These are phyloP conservation scores for Drosophila atripex DNA, from an alignment of 2,888 invertebrate species.

Conservation along the genomic window DNA sequence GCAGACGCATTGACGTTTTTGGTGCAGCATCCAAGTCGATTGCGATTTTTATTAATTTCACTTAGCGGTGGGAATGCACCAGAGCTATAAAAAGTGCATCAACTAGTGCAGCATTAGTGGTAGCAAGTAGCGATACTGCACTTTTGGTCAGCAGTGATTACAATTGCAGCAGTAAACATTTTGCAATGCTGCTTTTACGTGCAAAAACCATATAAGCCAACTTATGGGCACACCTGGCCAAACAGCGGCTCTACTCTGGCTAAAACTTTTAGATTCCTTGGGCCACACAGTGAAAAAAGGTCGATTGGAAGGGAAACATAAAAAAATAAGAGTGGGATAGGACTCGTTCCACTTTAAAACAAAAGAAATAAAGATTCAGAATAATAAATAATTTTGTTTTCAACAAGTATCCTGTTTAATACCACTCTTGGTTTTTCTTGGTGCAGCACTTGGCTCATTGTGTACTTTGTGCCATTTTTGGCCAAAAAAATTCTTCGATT, in stretches of 20 bases:
- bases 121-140: conserved; percentile 16
- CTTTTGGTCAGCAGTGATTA: conserved; percentile 62
- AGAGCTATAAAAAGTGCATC: conserved; percentile 48
- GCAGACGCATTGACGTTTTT: conserved; percentile 78
- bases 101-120: conserved; percentile 7
- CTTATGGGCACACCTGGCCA: conserved; percentile 67
- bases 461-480: conserved; percentile 71
- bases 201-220: conserved; percentile 63
- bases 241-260: conserved; percentile 15
- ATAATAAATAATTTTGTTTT: too few relatives aligned
- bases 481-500: conserved; percentile 18
- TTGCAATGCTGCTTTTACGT: conserved; percentile 68
- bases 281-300: not conserved
- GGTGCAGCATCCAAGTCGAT: conserved; percentile 65
- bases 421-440: not conserved
- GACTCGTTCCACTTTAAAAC: too few relatives aligned
- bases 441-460: conserved; percentile 21
- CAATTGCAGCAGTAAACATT: conserved; percentile 65
- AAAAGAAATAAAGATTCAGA: too few relatives aligned
- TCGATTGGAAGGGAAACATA: not conserved
- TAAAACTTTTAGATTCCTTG: conserved; percentile 15
- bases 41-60: conserved; percentile 78
- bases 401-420: not conserved
- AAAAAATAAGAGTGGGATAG: not conserved
- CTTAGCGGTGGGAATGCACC: conserved; percentile 75